A percentile compares a stretch with the other conserved stretches of the same genome.
Evolutionary conservation across 2,113 vertebrate genomes (phyloP).

Genomic region (Cygnus atratus): DNA sequence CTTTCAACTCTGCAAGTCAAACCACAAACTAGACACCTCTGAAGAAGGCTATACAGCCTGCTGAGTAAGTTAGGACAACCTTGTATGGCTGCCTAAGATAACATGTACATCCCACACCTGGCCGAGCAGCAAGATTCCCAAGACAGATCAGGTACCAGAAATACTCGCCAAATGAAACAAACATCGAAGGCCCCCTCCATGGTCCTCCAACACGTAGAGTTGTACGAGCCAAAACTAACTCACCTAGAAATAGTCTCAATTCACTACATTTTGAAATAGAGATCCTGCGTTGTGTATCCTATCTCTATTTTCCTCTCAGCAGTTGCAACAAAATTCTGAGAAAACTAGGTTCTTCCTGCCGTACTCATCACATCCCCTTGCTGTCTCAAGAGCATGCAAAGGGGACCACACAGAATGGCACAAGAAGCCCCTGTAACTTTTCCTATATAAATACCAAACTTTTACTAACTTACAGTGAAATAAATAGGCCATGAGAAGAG

Average conservation of each 20-base stretch:
- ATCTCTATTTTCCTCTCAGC: background rate
- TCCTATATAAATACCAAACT: background rate
- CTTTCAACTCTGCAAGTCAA: background rate
- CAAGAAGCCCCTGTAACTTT: background rate
- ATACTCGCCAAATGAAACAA: background rate
- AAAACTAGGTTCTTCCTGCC: background rate
- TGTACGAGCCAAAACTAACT: background rate
- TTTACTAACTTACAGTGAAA: background rate
- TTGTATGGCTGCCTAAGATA: background rate
- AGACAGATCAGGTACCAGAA: background rate
- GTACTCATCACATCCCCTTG: background rate
- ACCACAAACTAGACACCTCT: background rate
- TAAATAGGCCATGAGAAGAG: background rate
- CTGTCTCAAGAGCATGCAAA: background rate
- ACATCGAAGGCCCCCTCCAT: accelerated
- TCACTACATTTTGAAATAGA: background rate
- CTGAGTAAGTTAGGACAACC: background rate
- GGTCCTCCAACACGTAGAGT: background rate
- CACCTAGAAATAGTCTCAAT: background rate
- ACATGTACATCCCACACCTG: accelerated
- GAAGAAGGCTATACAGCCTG: background rate
- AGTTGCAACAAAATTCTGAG: background rate
- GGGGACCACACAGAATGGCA: background rate
- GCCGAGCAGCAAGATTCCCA: background rate
- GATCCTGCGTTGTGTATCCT: background rate